Evolutionary conservation across 2,888 invertebrate genomes (phyloP).

Genomic region (Selenia dentaria): DNA sequence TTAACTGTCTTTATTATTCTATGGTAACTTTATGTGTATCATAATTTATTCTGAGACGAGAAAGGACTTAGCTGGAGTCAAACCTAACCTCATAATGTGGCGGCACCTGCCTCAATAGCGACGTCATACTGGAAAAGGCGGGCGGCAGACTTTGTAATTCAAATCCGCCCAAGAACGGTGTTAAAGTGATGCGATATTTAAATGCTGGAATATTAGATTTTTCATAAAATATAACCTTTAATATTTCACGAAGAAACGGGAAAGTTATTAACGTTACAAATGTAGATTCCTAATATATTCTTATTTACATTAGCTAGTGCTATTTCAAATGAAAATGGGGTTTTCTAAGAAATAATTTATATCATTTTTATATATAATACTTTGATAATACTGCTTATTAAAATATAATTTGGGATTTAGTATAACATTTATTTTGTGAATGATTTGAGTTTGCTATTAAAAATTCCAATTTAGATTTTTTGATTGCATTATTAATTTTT

Average conservation of each 20-base stretch:
- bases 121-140: slow-evolving; percentile 63
- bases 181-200: slow-evolving; percentile 71
- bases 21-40: too few species aligned
- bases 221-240: slow-evolving; percentile 55
- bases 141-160: slow-evolving; percentile 74
- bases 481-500: too few species aligned
- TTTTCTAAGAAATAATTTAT: background rate
- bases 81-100: slow-evolving; percentile 39
- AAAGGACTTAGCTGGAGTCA: background rate
- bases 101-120: slow-evolving; percentile 35
- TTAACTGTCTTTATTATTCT: too few species aligned
- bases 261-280: background rate
- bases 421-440: too few species aligned
- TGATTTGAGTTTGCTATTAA: too few species aligned
- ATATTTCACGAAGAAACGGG: slow-evolving; percentile 38
- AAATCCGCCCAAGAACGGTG: slow-evolving; percentile 60
- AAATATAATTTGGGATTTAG: too few species aligned
- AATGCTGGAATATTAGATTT: slow-evolving; percentile 70
- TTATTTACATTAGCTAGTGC: too few species aligned
- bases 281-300: too few species aligned
- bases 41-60: too few species aligned
- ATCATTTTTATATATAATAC: too few species aligned
- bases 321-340: slow-evolving; percentile 10
- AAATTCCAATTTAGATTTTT: too few species aligned
- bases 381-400: too few species aligned